Base-by-base conservation (phyloP, 2,888 invertebrate genomes). In the Melipona bicolor region DNA sequence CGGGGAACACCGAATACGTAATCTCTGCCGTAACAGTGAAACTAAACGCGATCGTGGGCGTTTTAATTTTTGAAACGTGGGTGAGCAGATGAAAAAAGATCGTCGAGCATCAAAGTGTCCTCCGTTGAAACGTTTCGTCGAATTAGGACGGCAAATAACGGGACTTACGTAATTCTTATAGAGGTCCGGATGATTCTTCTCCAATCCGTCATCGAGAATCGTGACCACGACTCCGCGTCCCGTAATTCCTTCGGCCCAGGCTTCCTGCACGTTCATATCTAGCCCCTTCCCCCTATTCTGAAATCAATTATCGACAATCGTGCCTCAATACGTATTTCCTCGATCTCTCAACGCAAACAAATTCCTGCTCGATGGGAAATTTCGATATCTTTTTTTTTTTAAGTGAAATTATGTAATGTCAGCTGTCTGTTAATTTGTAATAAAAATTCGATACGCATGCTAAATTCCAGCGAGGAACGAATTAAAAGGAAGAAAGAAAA, bases 191-290 rank as follows among this genome's bases (percentile, higher is more conserved):
- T 99, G 99, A 95, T 98, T 98, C 84, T 98, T 98, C 94, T 99
- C 99, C 62, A 99, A 96, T 49, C 99, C 99, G 94, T 99, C 99
- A 94, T 99, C 99, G 72, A 99, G 96, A 90, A 99, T 99, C 70
- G 99, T 99, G 85, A 99, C 99, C 27, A 99, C 99, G 32, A 99
- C 97, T 56, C 98, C 98, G 91, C 97, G 97, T 56, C 99, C 99
- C 0, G 99, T 99, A 92, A 98, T 97, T 72, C 99, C 99, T 94
- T 98, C 97, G 93, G 97, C 96, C 99, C 99, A 99, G 59, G 99
- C 99, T 78, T 97, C 98, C 92, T 98, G 97, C 86, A 99, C 99
- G 95, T 99, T 99, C 99, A 99, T 99, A 93, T 99, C 98, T 85
- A 98, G 95, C 19, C 98, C 98, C 84, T 97, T 96, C n/a, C 98